Base-by-base conservation (phyloP, 2,888 invertebrate species). In the Synergus itoensis region DNA sequence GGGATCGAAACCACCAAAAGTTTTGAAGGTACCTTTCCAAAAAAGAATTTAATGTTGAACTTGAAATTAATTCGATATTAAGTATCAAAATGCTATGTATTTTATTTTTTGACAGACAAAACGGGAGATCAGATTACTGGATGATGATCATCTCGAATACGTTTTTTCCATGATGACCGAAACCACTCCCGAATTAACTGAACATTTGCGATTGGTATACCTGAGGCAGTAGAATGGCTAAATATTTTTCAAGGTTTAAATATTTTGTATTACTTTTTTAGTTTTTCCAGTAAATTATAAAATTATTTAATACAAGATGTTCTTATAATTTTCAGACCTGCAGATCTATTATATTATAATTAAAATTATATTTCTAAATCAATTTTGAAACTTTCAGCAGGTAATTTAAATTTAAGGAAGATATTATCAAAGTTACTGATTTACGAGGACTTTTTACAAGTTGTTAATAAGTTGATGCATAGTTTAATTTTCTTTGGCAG, bases 121-220 rank as follows among this genome's bases (percentile, higher is more conserved):
- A 80, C 88, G 95, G 45, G 86, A 89, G 45, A 89, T 94, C 4
- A 92, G 88, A 82, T 81, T 89, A 1, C 76, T 84, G 0, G 87
- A 79, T 5, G 80, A 87, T 63, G 80, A 88, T 75, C 62, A 18
- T 65, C 87, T 95, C 80, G 92, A 94, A 85, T 90, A 94, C 1
- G 90, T 90, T 40, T 76, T 94, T 11, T 92, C 84, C 62, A 95
- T 95, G 95, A 94, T 93, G 63, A 95, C 95, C 0, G 92, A 93
- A n/a, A 92, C 88, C 8, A 94, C 93, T 12, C 92, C 93, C 0
- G 85, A 87, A 53, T 64, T 94, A 79, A 93, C 93, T 1, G 93
- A 94, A 84, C 95, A 95, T 91, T 92, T 95, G 76, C 92, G 90
- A 75, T 94, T 94, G 5, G 88, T 92, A 62, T 95, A 95, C 87